Evolutionary conservation across 2,797 vertebrate genomes (phyloP), one percentile per base, ranked within the genome.

Genomic region (Rhincodon typus): DNA sequence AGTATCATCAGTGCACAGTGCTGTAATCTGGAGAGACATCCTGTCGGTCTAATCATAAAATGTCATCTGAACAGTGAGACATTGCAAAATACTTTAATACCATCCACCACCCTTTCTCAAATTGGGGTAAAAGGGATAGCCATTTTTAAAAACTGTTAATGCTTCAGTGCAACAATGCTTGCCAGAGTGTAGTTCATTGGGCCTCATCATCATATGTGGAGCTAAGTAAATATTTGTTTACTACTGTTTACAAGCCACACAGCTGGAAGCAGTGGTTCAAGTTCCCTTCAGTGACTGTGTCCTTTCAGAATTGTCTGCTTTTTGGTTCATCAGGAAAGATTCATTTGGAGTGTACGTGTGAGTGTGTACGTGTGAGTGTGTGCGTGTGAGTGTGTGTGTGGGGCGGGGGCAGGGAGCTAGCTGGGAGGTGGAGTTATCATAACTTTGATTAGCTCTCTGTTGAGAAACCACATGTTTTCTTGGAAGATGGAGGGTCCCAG

Each of bases 371-470:
- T 50, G 46, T 50, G 46, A 3, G 46, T 50, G 46, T 62, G 57
- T 62, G 57, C 1, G 7, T 62, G 10, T 12, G 12, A 13, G 10
- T 62, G 8, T 57, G 57, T 62, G 57, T 62, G 57, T 62, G 8
- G 57, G 57, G 57, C 8, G 57, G 8, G 42, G 91, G 66, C n/a
- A n/a, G 42, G 69, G 42, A 50, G 46, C 46, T 50, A 50, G 46
- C 1, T n/a, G 66, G 66, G 34, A 94, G 91, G 87, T 67, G 91
- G n/a, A 94, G 34, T 42, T 94, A 30, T 46, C 69, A 53, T 50
- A 74, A 94, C 27, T 46, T 72, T 94, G 94, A 94, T 94, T 94
- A 66, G 67, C n/a, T 72, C 50, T 74, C 67, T 74, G 38, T 74
- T 17, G 25, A 50, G 42, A 72, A 38, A 94, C 30, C 6, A 69